phyloP scores from a whole-genome alignment of 2,888 invertebrate species.

The Leptinotarsa peninsularis region DNA sequence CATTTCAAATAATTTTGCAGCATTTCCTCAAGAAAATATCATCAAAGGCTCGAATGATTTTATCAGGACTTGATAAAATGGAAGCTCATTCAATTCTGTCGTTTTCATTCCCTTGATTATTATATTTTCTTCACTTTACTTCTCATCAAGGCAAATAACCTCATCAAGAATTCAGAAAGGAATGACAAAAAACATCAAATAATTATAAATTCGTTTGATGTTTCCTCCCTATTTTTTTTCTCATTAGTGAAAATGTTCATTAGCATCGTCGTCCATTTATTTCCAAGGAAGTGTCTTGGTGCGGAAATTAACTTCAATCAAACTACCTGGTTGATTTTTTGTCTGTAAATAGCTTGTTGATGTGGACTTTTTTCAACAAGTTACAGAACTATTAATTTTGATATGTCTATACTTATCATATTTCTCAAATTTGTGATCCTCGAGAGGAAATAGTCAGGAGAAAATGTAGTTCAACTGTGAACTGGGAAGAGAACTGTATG shows the following conservation, averaged over 20 bases:
- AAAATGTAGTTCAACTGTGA: too few species aligned
- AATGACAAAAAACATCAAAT: slow-evolving; percentile 13
- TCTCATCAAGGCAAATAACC: background rate
- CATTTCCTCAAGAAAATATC: background rate
- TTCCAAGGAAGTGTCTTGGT: background rate
- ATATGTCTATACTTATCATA: too few species aligned
- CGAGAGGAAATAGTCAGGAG: too few species aligned
- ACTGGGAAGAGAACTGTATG: too few species aligned
- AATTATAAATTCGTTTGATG: background rate
- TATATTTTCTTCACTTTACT: background rate
- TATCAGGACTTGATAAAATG: background rate
- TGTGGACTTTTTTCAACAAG: background rate
- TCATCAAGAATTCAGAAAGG: slow-evolving; percentile 1
- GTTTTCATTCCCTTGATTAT: background rate
- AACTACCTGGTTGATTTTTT: background rate
- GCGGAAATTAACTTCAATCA: background rate
- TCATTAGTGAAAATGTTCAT: background rate
- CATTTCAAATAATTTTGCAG: background rate
- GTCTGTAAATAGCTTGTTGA: background rate
- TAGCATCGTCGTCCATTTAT: background rate
- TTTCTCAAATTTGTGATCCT: too few species aligned
- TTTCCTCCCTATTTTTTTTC: background rate
- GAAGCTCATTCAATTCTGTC: background rate
- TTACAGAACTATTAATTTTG: too few species aligned
- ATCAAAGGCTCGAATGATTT: background rate